Base-by-base conservation (phyloP, 1,140 invertebrate species). In the Zaprionus capensis region DNA sequence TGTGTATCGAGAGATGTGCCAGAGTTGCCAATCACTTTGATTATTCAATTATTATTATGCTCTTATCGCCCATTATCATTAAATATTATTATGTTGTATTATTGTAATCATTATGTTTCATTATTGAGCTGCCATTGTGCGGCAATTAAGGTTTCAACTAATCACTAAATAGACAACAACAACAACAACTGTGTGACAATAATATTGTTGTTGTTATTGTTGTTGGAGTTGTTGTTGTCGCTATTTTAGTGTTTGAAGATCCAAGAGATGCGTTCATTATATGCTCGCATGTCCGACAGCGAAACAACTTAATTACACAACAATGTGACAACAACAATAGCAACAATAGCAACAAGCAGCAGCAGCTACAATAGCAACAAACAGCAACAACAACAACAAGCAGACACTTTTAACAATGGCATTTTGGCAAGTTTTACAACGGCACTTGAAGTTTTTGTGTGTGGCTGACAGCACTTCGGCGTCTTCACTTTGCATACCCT, bases 291-390 rank as follows among this genome's bases (percentile, higher is more conserved):
- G 80, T 75, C 72, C 74, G 74, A 71, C 75, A 90, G 71, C 81
- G 71, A 81, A 87, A 87, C 84, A 87, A 87, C 84, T 87, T 87
- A 88, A 87, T 87, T 87, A 87, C 84, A 88, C 81, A 87, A 87
- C 81, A 81, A 78, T 68, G 61, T 34, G 70, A 36, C 69, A 72
- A 62, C 57, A 49, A 24, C 51, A 44, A 55, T 24, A 70, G 28
- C 34, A 56, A 41, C 51, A 66, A 14, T 15, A 24, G 24, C 62
- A 58, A 24, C 62, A 64, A 36, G 15, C 61, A 57, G 80, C 83
- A 87, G 72, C 77, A 78, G 70, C 57, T 62, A 5, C 24, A 24
- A 22, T 22, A 22, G 15, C 36, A 36, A 56, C 38, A 74, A 22
- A 34, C 14, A 53, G 15, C 55, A 72, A 51, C 56, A 58, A 64